Percentiles rank a stretch among this genome's conserved stretches.
phyloP scores from a whole-genome alignment of 2,888 invertebrate species.

The Heliconius hortense region DNA sequence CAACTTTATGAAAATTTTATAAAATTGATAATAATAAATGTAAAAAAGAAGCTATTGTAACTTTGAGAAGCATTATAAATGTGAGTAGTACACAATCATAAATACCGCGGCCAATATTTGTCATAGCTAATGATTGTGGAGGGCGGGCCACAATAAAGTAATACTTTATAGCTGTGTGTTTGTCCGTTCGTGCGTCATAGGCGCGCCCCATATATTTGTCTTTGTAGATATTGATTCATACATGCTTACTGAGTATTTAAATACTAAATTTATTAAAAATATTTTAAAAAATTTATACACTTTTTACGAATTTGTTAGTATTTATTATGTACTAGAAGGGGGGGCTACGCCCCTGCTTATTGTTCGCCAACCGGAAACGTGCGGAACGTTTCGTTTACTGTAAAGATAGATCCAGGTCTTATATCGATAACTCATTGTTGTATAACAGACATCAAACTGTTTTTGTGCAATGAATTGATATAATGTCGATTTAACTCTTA shows the following conservation, averaged over 20 bases:
- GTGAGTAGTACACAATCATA: constrained; percentile 58
- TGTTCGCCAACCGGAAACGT: too few species aligned
- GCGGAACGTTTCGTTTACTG: too few species aligned
- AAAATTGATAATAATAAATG: not conserved
- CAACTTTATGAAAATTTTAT: too few species aligned
- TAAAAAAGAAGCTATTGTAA: constrained; percentile 12
- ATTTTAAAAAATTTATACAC: not conserved
- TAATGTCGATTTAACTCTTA: not conserved
- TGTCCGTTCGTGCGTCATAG: constrained; percentile 72
- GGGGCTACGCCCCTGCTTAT: too few species aligned
- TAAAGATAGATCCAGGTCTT: too few species aligned
- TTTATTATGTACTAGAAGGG: too few species aligned
- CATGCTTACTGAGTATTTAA: not conserved
- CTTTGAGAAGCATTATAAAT: constrained; percentile 31
- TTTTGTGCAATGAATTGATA: not conserved
- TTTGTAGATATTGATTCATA: constrained; percentile 33
- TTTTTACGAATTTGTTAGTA: too few species aligned
- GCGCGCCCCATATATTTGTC: constrained; percentile 57
- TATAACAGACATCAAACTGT: not conserved
- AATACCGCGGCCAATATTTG: constrained; percentile 59
- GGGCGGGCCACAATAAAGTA: constrained; percentile 75
- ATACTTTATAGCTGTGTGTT: constrained; percentile 74
- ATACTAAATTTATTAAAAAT: not conserved
- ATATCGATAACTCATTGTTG: too few species aligned
- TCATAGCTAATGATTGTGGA: constrained; percentile 63